phyloP scores from a whole-genome alignment of 1,140 invertebrate genomes.

The Watersipora subatra region DNA sequence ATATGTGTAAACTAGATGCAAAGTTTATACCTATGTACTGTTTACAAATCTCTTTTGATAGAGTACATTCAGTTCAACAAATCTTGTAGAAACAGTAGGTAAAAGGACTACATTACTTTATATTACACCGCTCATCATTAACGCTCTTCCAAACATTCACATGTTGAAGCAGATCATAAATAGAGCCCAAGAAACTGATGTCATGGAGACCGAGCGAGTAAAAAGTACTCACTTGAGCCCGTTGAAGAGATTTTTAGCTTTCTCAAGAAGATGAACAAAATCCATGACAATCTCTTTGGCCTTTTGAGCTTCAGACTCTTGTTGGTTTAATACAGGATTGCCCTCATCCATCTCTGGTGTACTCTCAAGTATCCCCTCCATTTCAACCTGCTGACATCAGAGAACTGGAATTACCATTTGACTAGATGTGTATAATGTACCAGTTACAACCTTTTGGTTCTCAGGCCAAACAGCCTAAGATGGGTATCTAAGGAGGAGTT shows the following conservation, averaged over 20 bases:
- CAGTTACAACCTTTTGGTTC: too few species aligned
- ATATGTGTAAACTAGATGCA: background rate
- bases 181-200: background rate
- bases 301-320: slow-evolving; percentile 23
- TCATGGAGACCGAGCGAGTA: background rate
- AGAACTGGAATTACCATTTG: too few species aligned
- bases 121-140: slow-evolving; percentile 1
- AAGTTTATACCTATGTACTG: background rate
- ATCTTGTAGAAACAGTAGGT: background rate
- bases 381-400: too few species aligned
- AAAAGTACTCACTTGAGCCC: slow-evolving; percentile 57
- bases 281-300: slow-evolving; percentile 79
- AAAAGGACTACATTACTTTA: slow-evolving; percentile 1
- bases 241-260: slow-evolving; percentile 94
- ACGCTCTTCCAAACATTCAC: background rate
- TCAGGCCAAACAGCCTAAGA: too few species aligned
- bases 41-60: background rate
- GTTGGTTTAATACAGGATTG: background rate
- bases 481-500: too few species aligned
- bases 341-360: background rate
- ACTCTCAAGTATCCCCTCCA: too few species aligned
- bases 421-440: too few species aligned
- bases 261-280: slow-evolving; percentile 89
- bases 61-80: background rate
- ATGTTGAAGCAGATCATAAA: background rate